A percentile compares a stretch with the other conserved stretches of the same genome.
phyloP scores from a whole-genome alignment of 2,113 vertebrate genomes.

The Archocentrus centrarchus region DNA sequence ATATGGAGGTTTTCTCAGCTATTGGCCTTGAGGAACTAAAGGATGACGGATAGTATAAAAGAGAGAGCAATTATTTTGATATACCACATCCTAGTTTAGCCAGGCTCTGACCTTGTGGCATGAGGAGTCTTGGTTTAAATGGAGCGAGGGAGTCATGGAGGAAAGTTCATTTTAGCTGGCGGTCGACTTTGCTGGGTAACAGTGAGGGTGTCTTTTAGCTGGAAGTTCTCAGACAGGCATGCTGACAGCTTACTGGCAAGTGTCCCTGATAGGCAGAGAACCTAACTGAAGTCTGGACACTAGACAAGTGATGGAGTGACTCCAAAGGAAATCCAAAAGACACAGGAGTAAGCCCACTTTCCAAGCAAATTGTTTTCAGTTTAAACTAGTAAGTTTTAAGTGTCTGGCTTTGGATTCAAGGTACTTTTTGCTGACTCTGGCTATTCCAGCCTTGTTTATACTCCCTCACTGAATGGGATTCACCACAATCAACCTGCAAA shows the following conservation, averaged over 20 bases:
- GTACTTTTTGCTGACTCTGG: background rate
- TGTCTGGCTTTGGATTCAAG: background rate
- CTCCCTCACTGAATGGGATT: background rate
- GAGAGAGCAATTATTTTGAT: conserved; percentile 36
- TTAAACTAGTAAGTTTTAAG: background rate
- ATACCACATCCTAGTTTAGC: conserved; percentile 18
- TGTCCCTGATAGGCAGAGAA: background rate
- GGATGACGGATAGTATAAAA: background rate
- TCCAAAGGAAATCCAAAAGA: conserved; percentile 3
- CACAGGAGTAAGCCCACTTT: background rate
- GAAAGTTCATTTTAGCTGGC: conserved; percentile 23
- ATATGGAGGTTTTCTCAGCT: conserved; percentile 7
- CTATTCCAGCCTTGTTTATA: conserved; percentile 1
- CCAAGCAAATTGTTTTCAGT: background rate
- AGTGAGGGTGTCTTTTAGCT: background rate
- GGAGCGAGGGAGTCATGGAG: background rate
- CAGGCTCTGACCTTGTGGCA: background rate
- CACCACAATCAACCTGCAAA: conserved; percentile 1
- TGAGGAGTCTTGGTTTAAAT: background rate
- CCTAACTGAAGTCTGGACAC: background rate
- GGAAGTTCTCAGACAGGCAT: background rate
- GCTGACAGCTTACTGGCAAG: conserved; percentile 32
- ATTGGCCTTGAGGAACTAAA: background rate
- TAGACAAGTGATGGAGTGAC: background rate
- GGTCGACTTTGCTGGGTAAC: background rate